Base-by-base conservation (phyloP, 2,797 vertebrate species). In the Squalus acanthias region DNA sequence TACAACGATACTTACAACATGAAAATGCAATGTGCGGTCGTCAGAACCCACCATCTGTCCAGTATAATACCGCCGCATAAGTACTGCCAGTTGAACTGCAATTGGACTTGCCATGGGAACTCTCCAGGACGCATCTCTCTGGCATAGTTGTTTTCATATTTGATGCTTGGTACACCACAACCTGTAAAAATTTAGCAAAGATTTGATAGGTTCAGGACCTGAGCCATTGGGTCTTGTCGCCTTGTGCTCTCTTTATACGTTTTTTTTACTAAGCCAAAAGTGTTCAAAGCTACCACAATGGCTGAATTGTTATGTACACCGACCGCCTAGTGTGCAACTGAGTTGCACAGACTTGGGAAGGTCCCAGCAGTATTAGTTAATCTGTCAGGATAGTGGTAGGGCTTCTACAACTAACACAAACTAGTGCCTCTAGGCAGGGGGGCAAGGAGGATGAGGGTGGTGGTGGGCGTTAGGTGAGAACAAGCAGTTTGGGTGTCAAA, bases 41-140 rank as follows among this genome's bases (percentile, higher is more conserved):
- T 72, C 26, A 95, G 8, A 74, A 95, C 69, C 93, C 69, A 95
- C 93, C 93, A 95, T 20, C 93, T 29, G 67, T 72, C 46, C 39
- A 95, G 46, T 26, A 95, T 95, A 13, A 29, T 46, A 6, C 93
- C 93, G 17, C 93, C 93, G 15, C 93, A 95, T 12, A 95, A 9
- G 15, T 70, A 95, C 46, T 53, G 57, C 93, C 67, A 95, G 67
- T 95, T 95, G 5, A 95, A 72, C 69, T 95, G 93, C 69, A 95
- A 65, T 26, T 70, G 46, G 24, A 95, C 93, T 50, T 95, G 93
- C 69, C 93, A 95, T 1, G 69, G 93, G 69, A 95, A 95, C 69
- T 95, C 67, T 95, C 93, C 93, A 53, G 39, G 63, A 10, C 91
- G 91, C 8, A 93, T 93, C 91, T 10, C 63, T 69, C 93, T 53